Evolutionary conservation across 2,113 vertebrate genomes (phyloP).

Genomic region (Cathartes aura): DNA sequence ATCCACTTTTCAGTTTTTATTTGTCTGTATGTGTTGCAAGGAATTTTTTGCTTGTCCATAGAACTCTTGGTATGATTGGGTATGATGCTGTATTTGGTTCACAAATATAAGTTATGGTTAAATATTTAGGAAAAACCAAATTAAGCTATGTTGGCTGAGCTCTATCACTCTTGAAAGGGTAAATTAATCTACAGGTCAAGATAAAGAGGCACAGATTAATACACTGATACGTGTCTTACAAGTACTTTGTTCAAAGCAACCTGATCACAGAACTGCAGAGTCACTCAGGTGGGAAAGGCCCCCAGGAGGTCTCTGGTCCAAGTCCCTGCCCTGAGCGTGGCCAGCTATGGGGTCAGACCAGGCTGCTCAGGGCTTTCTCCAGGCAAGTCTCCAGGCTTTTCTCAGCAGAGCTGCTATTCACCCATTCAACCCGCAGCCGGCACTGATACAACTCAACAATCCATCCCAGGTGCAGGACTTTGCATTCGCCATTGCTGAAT

Average conservation of each 20-base stretch:
- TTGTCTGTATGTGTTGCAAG: neutral
- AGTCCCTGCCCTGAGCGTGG: neutral
- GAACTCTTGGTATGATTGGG: neutral
- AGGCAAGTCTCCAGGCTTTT: neutral
- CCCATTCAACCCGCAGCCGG: neutral
- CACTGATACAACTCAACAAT: neutral
- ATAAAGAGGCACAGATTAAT: neutral
- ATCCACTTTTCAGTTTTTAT: neutral
- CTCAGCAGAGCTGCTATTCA: neutral
- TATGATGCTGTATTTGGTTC: neutral
- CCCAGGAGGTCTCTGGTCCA: neutral
- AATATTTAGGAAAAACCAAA: neutral
- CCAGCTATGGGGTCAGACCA: neutral
- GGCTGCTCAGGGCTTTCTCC: neutral
- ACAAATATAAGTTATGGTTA: neutral
- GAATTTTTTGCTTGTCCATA: neutral
- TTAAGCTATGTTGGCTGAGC: neutral
- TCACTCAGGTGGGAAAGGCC: neutral
- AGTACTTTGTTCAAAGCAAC: neutral
- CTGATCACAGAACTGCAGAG: neutral
- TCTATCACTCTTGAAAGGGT: neutral
- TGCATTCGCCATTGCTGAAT: neutral
- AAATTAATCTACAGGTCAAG: neutral
- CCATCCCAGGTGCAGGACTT: neutral
- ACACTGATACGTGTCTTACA: neutral